These are phyloP conservation scores for Tupiocoris notatus DNA, from an alignment of 2,888 invertebrate species.

Conservation along the genomic window DNA sequence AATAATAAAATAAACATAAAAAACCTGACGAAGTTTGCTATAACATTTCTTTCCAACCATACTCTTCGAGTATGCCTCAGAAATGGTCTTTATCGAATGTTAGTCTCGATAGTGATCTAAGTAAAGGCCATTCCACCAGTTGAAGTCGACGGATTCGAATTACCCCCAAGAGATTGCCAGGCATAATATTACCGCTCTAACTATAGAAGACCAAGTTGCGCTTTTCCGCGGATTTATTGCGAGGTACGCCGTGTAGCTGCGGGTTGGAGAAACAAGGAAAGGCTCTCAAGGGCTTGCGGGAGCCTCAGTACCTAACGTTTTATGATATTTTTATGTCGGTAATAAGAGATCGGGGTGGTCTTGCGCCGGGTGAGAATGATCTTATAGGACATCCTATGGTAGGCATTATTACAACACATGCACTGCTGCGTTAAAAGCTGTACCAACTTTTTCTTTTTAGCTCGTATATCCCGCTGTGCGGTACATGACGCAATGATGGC, in stretches of 20 bases:
- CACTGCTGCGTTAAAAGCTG: not conserved
- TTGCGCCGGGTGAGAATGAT: not conserved
- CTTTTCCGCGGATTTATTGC: not conserved
- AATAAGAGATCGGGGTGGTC: slow-evolving; percentile 9
- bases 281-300: slow-evolving; percentile 1
- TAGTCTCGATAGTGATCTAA: too few relatives aligned
- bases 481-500: too few relatives aligned
- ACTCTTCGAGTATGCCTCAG: too few relatives aligned
- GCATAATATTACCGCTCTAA: not conserved
- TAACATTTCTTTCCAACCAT: too few relatives aligned
- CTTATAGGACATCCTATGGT: not conserved
- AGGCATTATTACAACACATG: not conserved
- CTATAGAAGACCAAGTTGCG: not conserved
- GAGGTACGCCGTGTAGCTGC: not conserved
- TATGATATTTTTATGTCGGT: slow-evolving; percentile 11
- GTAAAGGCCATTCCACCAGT: too few relatives aligned
- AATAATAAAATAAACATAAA: too few relatives aligned
- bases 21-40: too few relatives aligned
- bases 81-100: too few relatives aligned
- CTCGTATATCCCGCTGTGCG: too few relatives aligned
- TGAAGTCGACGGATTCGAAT: too few relatives aligned
- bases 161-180: too few relatives aligned
- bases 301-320: not conserved
- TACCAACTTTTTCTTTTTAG: not conserved
- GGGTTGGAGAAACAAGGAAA: not conserved